These are phyloP conservation scores for Nomada flava DNA, from an alignment of 2,888 invertebrate species.

Conservation along the genomic window DNA sequence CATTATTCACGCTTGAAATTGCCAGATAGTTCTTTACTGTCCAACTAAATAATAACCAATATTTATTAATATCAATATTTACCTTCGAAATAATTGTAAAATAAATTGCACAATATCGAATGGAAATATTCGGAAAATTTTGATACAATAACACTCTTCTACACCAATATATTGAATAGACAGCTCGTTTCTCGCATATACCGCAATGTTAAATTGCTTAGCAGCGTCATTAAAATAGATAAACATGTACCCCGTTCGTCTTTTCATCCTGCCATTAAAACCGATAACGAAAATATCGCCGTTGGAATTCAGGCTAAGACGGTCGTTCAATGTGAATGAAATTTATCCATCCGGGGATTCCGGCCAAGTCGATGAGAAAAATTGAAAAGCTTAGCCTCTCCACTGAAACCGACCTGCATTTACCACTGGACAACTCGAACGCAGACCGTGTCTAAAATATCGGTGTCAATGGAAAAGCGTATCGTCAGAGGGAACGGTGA, in stretches of 20 bases:
- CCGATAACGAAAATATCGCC: neutral
- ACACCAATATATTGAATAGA: no score
- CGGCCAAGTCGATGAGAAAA: neutral
- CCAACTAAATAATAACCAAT: no score
- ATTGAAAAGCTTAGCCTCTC: neutral
- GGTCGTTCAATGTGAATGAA: neutral
- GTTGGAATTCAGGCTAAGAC: slow-evolving; percentile 6
- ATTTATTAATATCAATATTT: no score
- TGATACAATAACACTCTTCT: no score
- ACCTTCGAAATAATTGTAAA: neutral
- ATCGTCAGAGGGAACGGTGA: slow-evolving; percentile 27
- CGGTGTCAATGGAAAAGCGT: neutral
- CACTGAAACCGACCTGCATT: neutral
- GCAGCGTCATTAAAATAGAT: no score
- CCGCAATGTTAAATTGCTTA: no score
- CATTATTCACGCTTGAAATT: no score
- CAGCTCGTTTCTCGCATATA: no score
- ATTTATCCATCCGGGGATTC: neutral
- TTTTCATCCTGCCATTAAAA: neutral
- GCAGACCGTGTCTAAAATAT: neutral
- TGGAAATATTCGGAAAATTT: no score
- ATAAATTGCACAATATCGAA: no score
- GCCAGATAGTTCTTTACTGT: no score
- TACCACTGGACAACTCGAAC: neutral
- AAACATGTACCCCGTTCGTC: neutral